Base-by-base conservation (phyloP, 2,888 invertebrate genomes). In the Cheilosia impressa region DNA sequence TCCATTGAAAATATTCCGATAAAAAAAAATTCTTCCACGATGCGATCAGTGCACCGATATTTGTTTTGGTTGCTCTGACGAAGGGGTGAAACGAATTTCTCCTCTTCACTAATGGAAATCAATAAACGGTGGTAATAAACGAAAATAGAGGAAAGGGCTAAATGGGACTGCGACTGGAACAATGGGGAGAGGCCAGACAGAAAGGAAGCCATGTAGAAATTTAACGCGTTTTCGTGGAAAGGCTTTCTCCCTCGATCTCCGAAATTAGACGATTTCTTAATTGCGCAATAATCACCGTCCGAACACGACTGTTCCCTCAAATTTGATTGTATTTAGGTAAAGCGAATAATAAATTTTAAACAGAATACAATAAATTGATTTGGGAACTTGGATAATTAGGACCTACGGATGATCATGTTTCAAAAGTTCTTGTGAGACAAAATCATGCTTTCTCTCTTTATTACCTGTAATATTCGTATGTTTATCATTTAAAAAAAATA, bases 141-240 rank as follows among this genome's bases (percentile, higher is more conserved):
- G 60, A 72, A 66, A 77, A 55, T 31, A 60, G 53, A 71, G 47
- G 60, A 45, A 57, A 50, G 60, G 34, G 24, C 13, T 13, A n/a
- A 13, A 38, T 38, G 13, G 13, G 38, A 13, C 38, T 38, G 13
- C 38, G 38, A 38, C 38, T 38, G 38, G 47, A 73, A 60, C 41
- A 27, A 63, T 43, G 38, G 31, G 43, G 34, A 27, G 34, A 45
- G 38, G 34, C 53, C 19, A 62, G 13, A 41, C 57, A 27, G 9
- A 15, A 41, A 17, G 38, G 17, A 41, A 66, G 53, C 58, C 58
- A 43, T 6, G 53, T 27, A 45, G 41, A 34, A 22, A 66, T 66
- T 76, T 81, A 63, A 81, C 77, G 62, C 71, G 63, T 85, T 85
- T 85, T 85, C 85, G 31, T 77, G 72, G 85, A 85, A 85, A 77